phyloP scores from a whole-genome alignment of 1,140 invertebrate genomes.

The Vollenhovia emeryi region DNA sequence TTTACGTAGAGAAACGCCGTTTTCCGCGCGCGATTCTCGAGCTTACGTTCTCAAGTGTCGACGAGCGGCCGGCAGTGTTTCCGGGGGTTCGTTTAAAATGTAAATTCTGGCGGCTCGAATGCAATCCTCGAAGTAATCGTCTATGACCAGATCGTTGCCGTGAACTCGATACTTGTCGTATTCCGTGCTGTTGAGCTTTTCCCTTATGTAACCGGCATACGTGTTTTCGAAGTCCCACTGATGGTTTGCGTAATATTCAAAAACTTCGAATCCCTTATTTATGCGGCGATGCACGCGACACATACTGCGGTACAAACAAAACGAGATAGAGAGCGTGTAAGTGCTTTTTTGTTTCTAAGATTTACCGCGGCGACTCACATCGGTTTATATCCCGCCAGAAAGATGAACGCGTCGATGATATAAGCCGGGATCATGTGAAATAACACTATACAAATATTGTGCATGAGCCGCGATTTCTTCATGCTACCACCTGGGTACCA shows the following conservation, averaged over 20 bases:
- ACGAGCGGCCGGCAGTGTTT: slow-evolving; percentile 90
- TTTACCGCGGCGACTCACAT: slow-evolving; percentile 87
- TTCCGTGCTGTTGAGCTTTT: slow-evolving; percentile 88
- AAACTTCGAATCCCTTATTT: slow-evolving; percentile 93
- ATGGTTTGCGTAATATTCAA: slow-evolving; percentile 94
- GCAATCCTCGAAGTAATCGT: slow-evolving; percentile 91
- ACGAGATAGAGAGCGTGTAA: not conserved
- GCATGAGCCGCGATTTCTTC: slow-evolving; percentile 91
- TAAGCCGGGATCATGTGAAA: slow-evolving; percentile 95
- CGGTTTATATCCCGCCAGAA: slow-evolving; percentile 92
- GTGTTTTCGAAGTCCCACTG: slow-evolving; percentile 93
- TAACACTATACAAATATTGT: slow-evolving; percentile 92
- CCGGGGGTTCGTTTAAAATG: slow-evolving; percentile 93
- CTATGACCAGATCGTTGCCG: slow-evolving; percentile 89
- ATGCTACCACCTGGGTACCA: slow-evolving; percentile 96
- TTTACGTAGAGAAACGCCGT: slow-evolving; percentile 15
- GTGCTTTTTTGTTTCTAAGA: not conserved
- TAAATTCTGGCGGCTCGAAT: slow-evolving; percentile 90
- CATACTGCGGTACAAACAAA: slow-evolving; percentile 85
- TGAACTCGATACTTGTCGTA: slow-evolving; percentile 89
- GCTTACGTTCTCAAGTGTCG: slow-evolving; percentile 92
- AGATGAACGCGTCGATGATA: slow-evolving; percentile 91
- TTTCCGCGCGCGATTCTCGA: not conserved
- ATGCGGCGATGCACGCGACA: slow-evolving; percentile 91
- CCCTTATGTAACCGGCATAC: slow-evolving; percentile 85